Evolutionary conservation across 2,797 vertebrate genomes (phyloP), one percentile per base, ranked within the genome.

Genomic region (Acrocephalus scirpaceus): DNA sequence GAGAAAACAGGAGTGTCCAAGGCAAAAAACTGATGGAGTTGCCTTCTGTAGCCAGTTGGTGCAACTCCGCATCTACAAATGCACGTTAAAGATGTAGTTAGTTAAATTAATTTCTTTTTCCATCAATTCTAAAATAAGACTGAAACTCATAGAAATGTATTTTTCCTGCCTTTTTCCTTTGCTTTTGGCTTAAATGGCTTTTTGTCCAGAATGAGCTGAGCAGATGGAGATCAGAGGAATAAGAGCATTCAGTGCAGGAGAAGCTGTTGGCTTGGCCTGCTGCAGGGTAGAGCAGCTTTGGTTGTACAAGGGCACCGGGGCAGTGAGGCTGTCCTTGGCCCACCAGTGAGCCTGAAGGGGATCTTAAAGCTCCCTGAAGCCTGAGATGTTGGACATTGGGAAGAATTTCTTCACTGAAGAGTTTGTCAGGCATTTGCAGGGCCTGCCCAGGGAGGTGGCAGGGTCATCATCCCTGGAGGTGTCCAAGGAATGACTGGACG

Each of bases 231-330:
- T 16, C 3, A 61, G 45, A 23, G 17, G 23, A 29, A 5, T 11
- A n/a, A 54, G n/a, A 9, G 20, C n/a, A 11, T 58, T 58, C 75
- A 74, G 38, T 32, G 29, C 16, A 64, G 57, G 57, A 40, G 57
- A 45, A n/a, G n/a, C 10, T 25, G 27, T 50, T 44, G 53, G 17
- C 40, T 84, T 51, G 53, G 15, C 21, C 56, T 76, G 51, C 62
- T 48, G 36, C 16, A 6, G 9, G 62, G 38, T 42, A 12, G 65
- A 50, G 60, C 13, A 34, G 27, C 34, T 42, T 57, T 51, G 40
- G 25, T 47, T 80, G 29, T 50, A 4, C 7, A 4, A 2, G 13
- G 32, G 50, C 36, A n/a, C 3, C 1, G 17, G 0, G 4, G 62
- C 36, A 22, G 7, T 36, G 38, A 53, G 73, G 30, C 54, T 23